Base-by-base conservation (phyloP, 2,797 vertebrate species). In the Argyrosomus regius region DNA sequence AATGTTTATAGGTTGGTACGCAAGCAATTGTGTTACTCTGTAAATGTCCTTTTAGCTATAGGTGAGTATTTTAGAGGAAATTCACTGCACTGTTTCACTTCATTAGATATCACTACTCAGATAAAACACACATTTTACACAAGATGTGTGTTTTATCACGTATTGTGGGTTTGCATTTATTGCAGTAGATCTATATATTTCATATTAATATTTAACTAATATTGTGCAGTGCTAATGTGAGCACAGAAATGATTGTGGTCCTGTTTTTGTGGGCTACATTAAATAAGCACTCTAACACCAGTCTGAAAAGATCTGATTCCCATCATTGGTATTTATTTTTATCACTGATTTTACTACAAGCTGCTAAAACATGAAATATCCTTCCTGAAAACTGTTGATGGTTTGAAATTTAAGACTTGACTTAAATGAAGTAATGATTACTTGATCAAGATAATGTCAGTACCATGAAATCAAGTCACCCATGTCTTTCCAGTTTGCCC, bases 401-500 rank as follows among this genome's bases (percentile, higher is more conserved):
- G 45, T 77, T 39, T 52, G 3, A 48, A 4, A 17, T 72, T 46
- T 26, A 26, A 26, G 9, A 22, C 8, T 50, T 43, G 7, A 35
- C 31, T 35, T 7, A 35, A 35, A 35, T 35, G 31, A 35, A 35
- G 31, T 7, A 7, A 54, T 28, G 5, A 52, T n/a, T 53, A 14
- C 16, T 31, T 24, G 3, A n/a, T 35, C 1, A 41, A 31, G 17
- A 46, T 39, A 22, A 49, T 12, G 24, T 80, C 6, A 59, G 10
- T 35, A 39, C 17, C 20, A 16, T 68, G 3, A 74, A 65, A 22
- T 66, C 10, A 41, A 10, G 6, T 63, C 24, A n/a, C 52, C 26
- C 7, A 2, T 22, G 9, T 77, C 61, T 31, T 64, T 84, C 52
- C 88, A 99, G 98, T 99, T 99, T 92, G 97, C 98, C 11, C 75